These are phyloP conservation scores for Pogonomyrmex californicus DNA, from an alignment of 1,140 invertebrate species.

Conservation along the genomic window DNA sequence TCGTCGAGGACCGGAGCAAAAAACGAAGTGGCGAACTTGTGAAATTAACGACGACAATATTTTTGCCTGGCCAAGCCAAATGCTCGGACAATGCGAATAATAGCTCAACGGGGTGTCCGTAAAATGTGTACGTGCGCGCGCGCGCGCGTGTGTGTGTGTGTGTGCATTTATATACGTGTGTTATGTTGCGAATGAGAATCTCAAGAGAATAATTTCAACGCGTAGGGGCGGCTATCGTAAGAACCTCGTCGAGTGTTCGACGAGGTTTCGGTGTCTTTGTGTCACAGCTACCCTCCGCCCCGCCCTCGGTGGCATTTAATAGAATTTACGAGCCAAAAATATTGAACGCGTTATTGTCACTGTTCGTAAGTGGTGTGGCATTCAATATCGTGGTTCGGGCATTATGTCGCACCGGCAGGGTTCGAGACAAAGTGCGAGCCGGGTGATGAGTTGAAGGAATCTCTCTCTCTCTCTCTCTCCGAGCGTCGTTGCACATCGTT, in stretches of 20 bases:
- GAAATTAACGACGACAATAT: conserved; percentile 68
- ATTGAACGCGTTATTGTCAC: conserved; percentile 49
- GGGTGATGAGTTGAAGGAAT: not conserved
- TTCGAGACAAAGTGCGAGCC: not conserved
- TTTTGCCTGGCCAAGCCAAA: conserved; percentile 64
- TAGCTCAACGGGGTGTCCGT: conserved; percentile 55
- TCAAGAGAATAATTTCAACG: conserved; percentile 56
- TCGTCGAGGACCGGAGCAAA: conserved; percentile 28
- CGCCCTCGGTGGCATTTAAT: conserved; percentile 40
- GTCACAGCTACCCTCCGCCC: conserved; percentile 13
- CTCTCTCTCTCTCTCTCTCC: not conserved
- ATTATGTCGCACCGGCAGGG: conserved; percentile 21
- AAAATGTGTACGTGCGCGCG: not conserved
- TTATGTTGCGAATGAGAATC: conserved; percentile 43
- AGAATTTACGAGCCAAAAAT: conserved; percentile 56
- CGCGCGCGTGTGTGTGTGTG: not conserved
- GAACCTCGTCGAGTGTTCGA: conserved; percentile 46
- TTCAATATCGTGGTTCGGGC: conserved; percentile 25
- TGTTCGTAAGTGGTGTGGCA: conserved; percentile 6
- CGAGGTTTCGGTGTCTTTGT: conserved; percentile 46
- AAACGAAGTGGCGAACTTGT: conserved; percentile 47
- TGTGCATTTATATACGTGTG: not conserved
- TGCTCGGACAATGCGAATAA: conserved; percentile 72
- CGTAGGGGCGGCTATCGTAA: conserved; percentile 41
- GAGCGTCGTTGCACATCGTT: not conserved